Conservation (phyloP, 1,140 invertebrate species). For the Drosophila repletoides region DNA sequence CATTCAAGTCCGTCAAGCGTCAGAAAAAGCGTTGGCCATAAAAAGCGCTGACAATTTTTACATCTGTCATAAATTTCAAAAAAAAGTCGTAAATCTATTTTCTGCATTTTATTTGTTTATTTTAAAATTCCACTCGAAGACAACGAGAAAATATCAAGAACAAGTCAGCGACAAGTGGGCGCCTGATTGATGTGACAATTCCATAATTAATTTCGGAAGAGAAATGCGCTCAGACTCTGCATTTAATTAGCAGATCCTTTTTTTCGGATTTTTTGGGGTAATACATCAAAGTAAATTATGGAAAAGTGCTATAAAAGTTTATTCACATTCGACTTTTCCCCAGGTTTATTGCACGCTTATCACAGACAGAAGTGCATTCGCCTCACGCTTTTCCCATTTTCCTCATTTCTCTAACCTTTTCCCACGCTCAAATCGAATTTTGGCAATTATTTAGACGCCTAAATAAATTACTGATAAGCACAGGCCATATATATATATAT, state of each 20-base stretch:
- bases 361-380: slow-evolving; percentile 12
- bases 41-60: slow-evolving; percentile 65
- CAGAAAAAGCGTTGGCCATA: slow-evolving; percentile 28
- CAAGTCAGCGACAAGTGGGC: slow-evolving; percentile 55
- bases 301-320: slow-evolving; percentile 46
- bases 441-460: slow-evolving; percentile 24
- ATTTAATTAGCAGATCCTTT: slow-evolving; percentile 6
- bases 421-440: slow-evolving; percentile 43
- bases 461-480: slow-evolving; percentile 33
- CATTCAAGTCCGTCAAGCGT: slow-evolving; percentile 37
- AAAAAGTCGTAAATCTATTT: slow-evolving; percentile 71
- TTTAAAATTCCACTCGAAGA: slow-evolving; percentile 56
- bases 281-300: slow-evolving; percentile 70
- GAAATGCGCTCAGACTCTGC: slow-evolving; percentile 14
- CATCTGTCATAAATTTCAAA: slow-evolving; percentile 73
- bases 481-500: background rate
- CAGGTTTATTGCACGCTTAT: slow-evolving; percentile 56
- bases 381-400: background rate
- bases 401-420: slow-evolving; percentile 22
- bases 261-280: slow-evolving; percentile 47
- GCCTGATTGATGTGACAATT: slow-evolving; percentile 77
- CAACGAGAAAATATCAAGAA: background rate
- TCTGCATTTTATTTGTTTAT: slow-evolving; percentile 79
- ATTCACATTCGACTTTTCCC: slow-evolving; percentile 48
- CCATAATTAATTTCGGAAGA: slow-evolving; percentile 69